Conservation (phyloP, 2,113 vertebrate genomes). For the Herpailurus yagouaroundi region DNA sequence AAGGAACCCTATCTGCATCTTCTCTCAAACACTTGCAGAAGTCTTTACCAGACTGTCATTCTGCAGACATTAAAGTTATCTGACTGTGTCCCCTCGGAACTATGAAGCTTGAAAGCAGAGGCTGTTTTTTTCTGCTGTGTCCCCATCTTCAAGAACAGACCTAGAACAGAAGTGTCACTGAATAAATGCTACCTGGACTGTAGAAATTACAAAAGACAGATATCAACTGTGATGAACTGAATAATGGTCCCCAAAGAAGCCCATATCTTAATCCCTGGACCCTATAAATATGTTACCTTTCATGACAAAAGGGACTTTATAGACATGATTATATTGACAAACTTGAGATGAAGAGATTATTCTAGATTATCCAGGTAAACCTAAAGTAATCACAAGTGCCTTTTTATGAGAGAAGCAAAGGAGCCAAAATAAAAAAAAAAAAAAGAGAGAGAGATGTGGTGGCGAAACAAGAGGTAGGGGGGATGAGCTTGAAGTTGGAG, state of each 20-base stretch:
- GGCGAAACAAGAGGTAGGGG: neutral
- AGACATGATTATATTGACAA: neutral
- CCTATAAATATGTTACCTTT: neutral
- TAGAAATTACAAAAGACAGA: neutral
- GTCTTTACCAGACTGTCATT: neutral
- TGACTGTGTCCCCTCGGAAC: neutral
- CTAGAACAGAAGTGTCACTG: neutral
- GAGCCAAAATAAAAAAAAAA: neutral
- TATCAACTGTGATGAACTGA: neutral
- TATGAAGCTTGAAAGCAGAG: neutral
- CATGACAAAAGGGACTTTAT: neutral
- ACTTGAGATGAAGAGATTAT: neutral
- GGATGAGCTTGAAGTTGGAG: neutral
- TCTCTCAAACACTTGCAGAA: neutral
- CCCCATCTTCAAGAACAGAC: neutral
- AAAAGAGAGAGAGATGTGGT: neutral
- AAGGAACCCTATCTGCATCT: neutral
- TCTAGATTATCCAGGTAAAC: neutral
- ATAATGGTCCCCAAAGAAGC: neutral
- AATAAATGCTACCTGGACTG: neutral
- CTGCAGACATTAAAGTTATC: neutral
- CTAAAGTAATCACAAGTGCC: neutral
- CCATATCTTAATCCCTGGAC: neutral
- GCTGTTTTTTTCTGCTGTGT: neutral
- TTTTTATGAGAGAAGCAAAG: neutral